Conservation (phyloP, 1,140 invertebrate genomes). For the Drepana arcuata region DNA sequence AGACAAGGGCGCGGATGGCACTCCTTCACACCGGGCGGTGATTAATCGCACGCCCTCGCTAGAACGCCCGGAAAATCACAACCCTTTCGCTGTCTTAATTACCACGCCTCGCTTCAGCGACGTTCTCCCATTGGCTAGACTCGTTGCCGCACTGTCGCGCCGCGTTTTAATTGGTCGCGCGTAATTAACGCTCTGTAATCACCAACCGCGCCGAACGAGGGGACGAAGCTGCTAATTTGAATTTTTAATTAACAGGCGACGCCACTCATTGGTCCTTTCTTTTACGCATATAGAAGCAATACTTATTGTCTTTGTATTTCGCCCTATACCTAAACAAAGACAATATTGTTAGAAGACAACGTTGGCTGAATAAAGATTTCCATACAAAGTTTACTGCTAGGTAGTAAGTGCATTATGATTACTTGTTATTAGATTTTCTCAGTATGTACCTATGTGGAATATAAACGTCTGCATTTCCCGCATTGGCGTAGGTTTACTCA, state of each 20-base stretch:
- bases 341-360: no score
- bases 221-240: slow-evolving; percentile 58
- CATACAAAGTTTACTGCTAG: no score
- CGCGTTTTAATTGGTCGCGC: slow-evolving; percentile 57
- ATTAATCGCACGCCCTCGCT: slow-evolving; percentile 49
- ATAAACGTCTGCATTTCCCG: slow-evolving; percentile 5
- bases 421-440: no score
- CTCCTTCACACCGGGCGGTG: slow-evolving; percentile 25
- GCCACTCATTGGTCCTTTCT: slow-evolving; percentile 43
- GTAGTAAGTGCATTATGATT: no score
- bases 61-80: slow-evolving; percentile 57
- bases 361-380: no score
- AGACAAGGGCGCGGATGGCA: slow-evolving; percentile 7
- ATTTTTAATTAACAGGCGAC: slow-evolving; percentile 62
- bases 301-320: slow-evolving; percentile 45
- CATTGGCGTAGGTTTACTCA: slow-evolving; percentile 1
- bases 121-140: slow-evolving; percentile 40
- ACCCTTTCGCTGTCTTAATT: slow-evolving; percentile 67
- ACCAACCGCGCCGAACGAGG: slow-evolving; percentile 46
- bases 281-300: slow-evolving; percentile 28
- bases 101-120: slow-evolving; percentile 59
- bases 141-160: slow-evolving; percentile 33
- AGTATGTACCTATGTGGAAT: no score
- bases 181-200: slow-evolving; percentile 66
- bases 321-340: no score